These are phyloP conservation scores for Poeciliopsis retropinna DNA, from an alignment of 2,113 vertebrate genomes.

Conservation along the genomic window DNA sequence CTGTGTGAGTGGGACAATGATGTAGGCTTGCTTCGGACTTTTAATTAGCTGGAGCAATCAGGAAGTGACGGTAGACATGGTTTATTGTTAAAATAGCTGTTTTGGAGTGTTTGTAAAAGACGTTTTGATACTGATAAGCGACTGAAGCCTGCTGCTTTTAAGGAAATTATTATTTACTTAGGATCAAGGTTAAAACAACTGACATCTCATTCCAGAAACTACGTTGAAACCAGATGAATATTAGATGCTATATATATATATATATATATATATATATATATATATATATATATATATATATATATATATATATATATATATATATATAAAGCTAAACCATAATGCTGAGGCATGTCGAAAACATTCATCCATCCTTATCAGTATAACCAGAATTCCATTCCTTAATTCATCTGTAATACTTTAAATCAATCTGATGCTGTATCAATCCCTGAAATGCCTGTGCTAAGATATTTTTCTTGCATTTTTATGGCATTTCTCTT, in stretches of 20 bases:
- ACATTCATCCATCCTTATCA: not conserved
- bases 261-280: no score
- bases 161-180: not conserved
- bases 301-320: not conserved
- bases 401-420: not conserved
- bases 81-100: not conserved
- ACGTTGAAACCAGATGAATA: not conserved
- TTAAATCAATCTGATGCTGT: not conserved
- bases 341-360: not conserved
- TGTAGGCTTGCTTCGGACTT: not conserved
- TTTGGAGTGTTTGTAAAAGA: not conserved
- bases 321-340: not conserved
- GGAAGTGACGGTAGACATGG: not conserved
- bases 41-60: constrained; percentile 3
- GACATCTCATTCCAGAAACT: not conserved
- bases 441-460: not conserved
- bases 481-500: not conserved
- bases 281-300: no score
- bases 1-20: not conserved
- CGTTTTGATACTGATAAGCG: not conserved
- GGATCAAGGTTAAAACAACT: not conserved
- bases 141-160: not conserved
- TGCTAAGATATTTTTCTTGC: no score
- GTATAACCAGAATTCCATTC: not conserved
- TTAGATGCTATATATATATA: no score